phyloP scores from a whole-genome alignment of 2,797 vertebrate genomes.

The Clarias fuscus region DNA sequence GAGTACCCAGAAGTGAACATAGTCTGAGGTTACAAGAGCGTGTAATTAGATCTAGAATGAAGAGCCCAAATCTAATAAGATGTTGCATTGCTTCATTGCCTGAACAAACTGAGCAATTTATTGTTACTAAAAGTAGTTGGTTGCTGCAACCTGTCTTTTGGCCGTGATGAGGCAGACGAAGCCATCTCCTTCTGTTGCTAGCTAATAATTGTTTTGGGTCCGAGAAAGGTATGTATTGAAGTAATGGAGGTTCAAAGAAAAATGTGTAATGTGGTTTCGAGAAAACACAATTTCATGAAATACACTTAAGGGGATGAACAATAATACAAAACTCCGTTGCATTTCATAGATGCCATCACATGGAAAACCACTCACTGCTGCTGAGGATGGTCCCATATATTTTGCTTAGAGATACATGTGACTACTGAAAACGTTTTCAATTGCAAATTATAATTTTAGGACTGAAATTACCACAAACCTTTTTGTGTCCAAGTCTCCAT shows the following conservation, averaged over 20 bases:
- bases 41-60: conserved; percentile 41
- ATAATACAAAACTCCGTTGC: background rate
- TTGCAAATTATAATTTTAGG: too few species aligned
- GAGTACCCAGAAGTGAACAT: conserved; percentile 22
- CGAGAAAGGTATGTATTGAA: background rate
- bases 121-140: conserved; percentile 18
- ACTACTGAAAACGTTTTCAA: too few species aligned
- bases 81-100: conserved; percentile 18
- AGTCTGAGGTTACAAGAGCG: conserved; percentile 29
- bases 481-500: too few species aligned
- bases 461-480: too few species aligned
- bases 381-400: too few species aligned
- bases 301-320: background rate
- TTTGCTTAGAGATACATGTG: too few species aligned
- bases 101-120: conserved; percentile 16
- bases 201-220: background rate
- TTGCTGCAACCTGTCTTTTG: conserved; percentile 1
- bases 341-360: background rate
- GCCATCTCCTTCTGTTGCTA: background rate
- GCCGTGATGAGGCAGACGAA: background rate
- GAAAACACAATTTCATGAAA: background rate
- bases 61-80: conserved; percentile 18
- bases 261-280: background rate
- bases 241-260: background rate
- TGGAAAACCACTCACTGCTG: too few species aligned